Conservation (phyloP, 2,113 vertebrate genomes). For the Promerops cafer region DNA sequence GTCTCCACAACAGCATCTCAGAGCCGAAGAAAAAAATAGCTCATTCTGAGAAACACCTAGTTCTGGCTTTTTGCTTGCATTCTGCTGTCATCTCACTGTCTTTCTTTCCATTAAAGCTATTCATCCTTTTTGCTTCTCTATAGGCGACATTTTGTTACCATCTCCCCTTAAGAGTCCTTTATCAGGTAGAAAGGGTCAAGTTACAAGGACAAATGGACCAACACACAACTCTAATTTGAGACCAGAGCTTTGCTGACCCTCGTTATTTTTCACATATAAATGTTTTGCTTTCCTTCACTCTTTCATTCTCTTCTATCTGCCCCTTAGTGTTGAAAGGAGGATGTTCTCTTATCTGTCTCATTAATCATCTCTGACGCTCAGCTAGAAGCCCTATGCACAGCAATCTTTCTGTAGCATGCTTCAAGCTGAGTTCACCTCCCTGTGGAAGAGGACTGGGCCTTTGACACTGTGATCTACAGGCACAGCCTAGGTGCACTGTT, state of each 20-base stretch:
- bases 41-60: not conserved
- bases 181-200: not conserved
- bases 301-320: not conserved
- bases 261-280: not conserved
- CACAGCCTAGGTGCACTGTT: not conserved
- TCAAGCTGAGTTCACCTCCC: not conserved
- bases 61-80: not conserved
- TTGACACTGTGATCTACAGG: not conserved
- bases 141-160: not conserved
- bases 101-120: not conserved
- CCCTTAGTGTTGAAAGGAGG: constrained; percentile 3
- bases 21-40: not conserved
- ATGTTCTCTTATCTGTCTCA: constrained; percentile 37
- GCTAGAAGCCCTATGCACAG: not conserved
- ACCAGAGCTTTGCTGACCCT: not conserved
- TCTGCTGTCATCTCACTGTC: not conserved
- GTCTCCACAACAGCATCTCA: not conserved
- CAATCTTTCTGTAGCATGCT: not conserved
- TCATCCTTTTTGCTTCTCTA: not conserved
- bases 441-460: not conserved
- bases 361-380: constrained; percentile 42
- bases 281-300: not conserved
- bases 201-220: not conserved
- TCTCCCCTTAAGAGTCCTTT: not conserved
- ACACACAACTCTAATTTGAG: not conserved